Conservation (phyloP, 2,113 vertebrate genomes). For the Sterna hirundo region DNA sequence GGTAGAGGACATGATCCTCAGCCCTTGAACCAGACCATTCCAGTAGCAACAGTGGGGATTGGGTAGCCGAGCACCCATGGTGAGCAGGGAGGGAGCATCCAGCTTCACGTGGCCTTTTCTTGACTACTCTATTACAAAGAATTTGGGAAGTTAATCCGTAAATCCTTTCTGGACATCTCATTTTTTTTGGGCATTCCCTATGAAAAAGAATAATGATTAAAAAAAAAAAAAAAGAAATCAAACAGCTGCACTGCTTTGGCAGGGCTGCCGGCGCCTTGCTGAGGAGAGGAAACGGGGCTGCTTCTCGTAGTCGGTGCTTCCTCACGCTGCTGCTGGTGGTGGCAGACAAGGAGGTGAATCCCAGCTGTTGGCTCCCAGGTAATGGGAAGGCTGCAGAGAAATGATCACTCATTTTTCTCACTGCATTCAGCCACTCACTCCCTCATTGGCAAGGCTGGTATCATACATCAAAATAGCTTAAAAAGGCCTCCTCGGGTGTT, state of each 20-base stretch:
- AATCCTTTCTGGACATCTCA: background rate
- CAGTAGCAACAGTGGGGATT: background rate
- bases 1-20: background rate
- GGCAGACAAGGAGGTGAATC: background rate
- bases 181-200: background rate
- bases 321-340: background rate
- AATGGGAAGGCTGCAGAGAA: background rate
- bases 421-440: background rate
- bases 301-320: background rate
- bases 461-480: background rate
- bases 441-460: background rate
- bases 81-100: background rate
- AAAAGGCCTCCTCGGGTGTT: background rate
- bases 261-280: background rate
- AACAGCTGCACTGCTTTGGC: background rate
- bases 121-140: background rate
- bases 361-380: background rate
- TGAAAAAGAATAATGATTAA: background rate
- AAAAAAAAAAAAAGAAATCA: background rate
- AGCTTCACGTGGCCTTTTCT: background rate
- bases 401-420: background rate
- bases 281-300: background rate
- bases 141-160: background rate
- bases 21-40: background rate
- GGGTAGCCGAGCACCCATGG: background rate